Evolutionary conservation across 1,140 invertebrate species (phyloP), one percentile per base, ranked within the genome.

Genomic region (Antheraea mylitta): DNA sequence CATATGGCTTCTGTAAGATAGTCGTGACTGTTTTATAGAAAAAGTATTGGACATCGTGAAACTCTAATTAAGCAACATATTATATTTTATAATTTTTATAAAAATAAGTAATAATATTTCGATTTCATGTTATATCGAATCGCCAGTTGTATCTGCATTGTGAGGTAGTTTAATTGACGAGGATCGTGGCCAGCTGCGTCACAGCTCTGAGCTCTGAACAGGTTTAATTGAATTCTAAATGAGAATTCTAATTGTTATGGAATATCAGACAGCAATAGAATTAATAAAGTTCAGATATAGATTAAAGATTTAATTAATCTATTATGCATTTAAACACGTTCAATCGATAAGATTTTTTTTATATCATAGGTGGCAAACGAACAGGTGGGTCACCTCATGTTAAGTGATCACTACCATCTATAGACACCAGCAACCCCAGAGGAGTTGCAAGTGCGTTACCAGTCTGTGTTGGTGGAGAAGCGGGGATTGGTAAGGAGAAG

Each of bases 81-180:
- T 42, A 42, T 42, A 42, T 42, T 42, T 3, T 42, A 42, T 42
- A 11, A 7, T 42, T 53, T 53, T 42, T 13, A n/a, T 13, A 13
- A 6, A 6, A 53, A 53, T 13, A 6, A 13, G 16, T 53, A 13
- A 53, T 16, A 10, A 16, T 53, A 53, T 53, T 53, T 53, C 45
- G 6, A 53, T 53, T 53, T 13, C 10, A 53, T 53, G 16, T n/a
- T 53, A 0, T 74, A 74, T 69, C 71, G 71, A 74, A 74, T 74
- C 72, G 71, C 63, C 69, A 71, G 66, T 59, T 36, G 45, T 53
- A 16, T 53, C 11, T 53, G 72, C 53, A 62, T 63, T 19, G 37
- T 60, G 38, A 58, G 67, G 66, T 71, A 59, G 71, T 69, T 71
- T 68, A 71, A 71, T 66, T 71, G 69, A 70, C 62, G 64, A 60